Base-by-base conservation (phyloP, 2,888 invertebrate genomes). In the Apamea sordens region DNA sequence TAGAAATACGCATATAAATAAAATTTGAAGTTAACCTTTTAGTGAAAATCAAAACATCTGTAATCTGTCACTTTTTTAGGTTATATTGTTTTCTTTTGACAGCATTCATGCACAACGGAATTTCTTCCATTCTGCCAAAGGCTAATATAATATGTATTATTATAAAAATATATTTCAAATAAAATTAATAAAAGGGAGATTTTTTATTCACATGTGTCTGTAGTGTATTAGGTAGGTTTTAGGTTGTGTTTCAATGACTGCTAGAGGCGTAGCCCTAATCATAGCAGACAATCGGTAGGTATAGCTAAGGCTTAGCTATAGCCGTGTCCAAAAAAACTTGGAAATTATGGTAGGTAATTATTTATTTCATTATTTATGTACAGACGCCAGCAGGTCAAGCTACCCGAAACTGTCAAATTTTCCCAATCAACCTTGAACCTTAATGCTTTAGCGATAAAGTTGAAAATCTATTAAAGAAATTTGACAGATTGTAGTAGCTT, bases 61-160 rank as follows among this genome's bases (percentile, higher is more conserved):
- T 63, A 65, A 76, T 10, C 59, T 77, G 85, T 85, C 84, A 85
- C 36, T 78, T 72, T 82, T 76, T 74, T 70, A 84, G 88, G 87
- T 88, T 88, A 87, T n/a, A 36, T 75, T 50, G 11, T 64, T 18
- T 73, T 78, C 8, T 83, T 84, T 71, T 83, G 28, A 63, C 61
- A 21, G 15, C 24, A 32, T 47, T 63, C 2, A 8, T 21, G 18
- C 47, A 36, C 47, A n/a, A 64, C 6, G 24, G 77, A 61, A 61
- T 28, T 36, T 21, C 36, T 7, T n/a, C 0, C 0, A 53, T 56
- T 71, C 81, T 56, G 71, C 81, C 80, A 28, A 8, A 59, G n/a
- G 6, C 1, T 47, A 24, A 4, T 1, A 53, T 24, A 3, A 21
- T 50, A 41, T 7, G 41, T 41, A 47, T 15, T 47, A 15, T 15